Evolutionary conservation across 2,797 vertebrate genomes (phyloP), one percentile per base, ranked within the genome.

Genomic region (Mormyrus hasselquistii): DNA sequence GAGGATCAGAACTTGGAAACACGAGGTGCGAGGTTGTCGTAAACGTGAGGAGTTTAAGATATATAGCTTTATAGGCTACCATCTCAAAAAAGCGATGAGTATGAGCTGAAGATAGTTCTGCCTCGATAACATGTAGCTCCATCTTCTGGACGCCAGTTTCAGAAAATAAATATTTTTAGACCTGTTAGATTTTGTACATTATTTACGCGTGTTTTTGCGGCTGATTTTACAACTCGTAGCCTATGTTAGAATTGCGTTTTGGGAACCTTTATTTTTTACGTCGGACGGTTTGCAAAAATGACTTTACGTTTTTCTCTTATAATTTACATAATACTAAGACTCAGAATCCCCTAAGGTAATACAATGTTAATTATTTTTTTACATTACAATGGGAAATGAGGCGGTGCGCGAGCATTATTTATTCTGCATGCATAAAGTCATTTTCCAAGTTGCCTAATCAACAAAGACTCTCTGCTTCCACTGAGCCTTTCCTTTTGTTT

Each of bases 61-160:
- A 19, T 8, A 34, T 34, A 34, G 9, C 65, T 90, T 83, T 69
- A 88, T 53, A 44, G 29, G 69, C 25, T 50, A 34, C 65, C 29
- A 12, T 69, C 3, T 34, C n/a, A 34, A 53, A 53, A 53, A 53
- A 53, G 29, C 50, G 14, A 59, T 0, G 34, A 59, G 55, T n/a
- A 22, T 49, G 19, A 25, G 10, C 14, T 49, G 41, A 41, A 10
- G 12, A 22, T 1, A 84, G 14, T 10, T 22, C 19, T 86, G 82
- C 82, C 41, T 25, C 2, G 4, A 55, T 34, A 6, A 88, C 14
- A 73, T 22, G 88, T 90, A 89, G 90, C 90, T 90, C 90, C 90
- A 92, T 89, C 91, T 91, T 59, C 89, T 91, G 90, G 91, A 87
- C 65, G 88, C 29, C 47, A 50, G 49, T 87, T 29, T 86, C 4